Evolutionary conservation across 92 coral and sea anemone genomes (phyloP).

Genomic region (Actinernus sp.): DNA sequence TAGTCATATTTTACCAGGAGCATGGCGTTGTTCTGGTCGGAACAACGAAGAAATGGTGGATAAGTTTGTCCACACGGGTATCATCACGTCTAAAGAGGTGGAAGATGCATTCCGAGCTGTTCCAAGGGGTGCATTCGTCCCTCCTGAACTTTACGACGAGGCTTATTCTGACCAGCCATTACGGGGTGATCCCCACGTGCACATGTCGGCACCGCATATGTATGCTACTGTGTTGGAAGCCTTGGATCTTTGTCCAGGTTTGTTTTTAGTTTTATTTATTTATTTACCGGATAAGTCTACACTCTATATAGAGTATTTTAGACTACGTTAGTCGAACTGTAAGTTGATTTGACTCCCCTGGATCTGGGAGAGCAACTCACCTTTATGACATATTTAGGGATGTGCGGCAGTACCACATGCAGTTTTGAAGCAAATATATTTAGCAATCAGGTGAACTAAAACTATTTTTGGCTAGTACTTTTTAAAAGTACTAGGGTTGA

Average conservation of each 20-base stretch:
- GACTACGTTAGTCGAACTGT: too few relatives aligned
- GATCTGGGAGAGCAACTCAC: too few relatives aligned
- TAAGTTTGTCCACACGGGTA: conserved; percentile 83
- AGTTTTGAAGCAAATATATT: too few relatives aligned
- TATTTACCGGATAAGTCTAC: too few relatives aligned
- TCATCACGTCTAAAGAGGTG: conserved; percentile 81
- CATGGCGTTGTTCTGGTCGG: conserved; percentile 94
- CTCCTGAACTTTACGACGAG: conserved; percentile 85
- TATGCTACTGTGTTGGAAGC: conserved; percentile 98
- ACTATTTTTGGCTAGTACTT: too few relatives aligned
- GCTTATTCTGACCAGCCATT: conserved; percentile 93
- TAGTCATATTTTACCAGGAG: conserved; percentile 60
- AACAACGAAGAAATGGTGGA: conserved; percentile 98
- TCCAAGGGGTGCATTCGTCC: conserved; percentile 95
- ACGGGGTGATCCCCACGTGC: conserved; percentile 94
- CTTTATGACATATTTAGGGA: too few relatives aligned
- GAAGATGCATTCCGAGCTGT: conserved; percentile 93
- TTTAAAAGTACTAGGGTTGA: too few relatives aligned
- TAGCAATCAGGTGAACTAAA: too few relatives aligned
- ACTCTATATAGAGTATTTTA: too few relatives aligned
- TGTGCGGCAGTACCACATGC: too few relatives aligned
- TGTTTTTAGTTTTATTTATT: conserved; percentile 2
- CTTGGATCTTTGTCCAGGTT: conserved; percentile 91
- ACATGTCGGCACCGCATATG: conserved; percentile 99
- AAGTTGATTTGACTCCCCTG: too few relatives aligned